These are phyloP conservation scores for Grallaria varia DNA, from an alignment of 2,113 vertebrate species.

Conservation along the genomic window DNA sequence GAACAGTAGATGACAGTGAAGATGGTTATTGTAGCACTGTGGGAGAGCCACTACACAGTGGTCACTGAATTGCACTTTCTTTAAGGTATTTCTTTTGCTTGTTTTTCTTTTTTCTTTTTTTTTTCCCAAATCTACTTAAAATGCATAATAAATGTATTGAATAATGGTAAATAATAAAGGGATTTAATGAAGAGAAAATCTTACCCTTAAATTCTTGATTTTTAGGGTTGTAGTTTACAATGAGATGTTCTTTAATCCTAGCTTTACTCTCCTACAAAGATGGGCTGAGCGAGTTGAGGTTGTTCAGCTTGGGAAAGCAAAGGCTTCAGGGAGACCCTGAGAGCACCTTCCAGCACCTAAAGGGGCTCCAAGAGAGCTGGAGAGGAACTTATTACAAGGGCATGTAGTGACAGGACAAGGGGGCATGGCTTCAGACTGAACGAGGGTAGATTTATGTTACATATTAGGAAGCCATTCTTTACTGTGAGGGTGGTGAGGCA, in stretches of 20 bases:
- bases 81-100: neutral
- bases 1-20: neutral
- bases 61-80: neutral
- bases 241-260: neutral
- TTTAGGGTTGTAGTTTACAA: neutral
- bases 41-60: neutral
- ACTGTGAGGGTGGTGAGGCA: neutral
- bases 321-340: neutral
- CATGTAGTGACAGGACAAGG: neutral
- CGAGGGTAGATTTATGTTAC: too few species aligned
- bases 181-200: neutral
- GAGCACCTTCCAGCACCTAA: neutral
- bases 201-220: neutral
- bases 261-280: neutral
- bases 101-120: too few species aligned
- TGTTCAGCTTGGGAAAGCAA: neutral
- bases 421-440: neutral
- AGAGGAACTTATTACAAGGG: neutral
- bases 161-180: neutral
- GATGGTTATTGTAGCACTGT: neutral
- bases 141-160: neutral
- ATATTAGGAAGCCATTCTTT: neutral
- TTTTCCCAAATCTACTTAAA: neutral
- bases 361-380: neutral
- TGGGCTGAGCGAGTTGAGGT: neutral